Conservation (phyloP, 2,113 vertebrate genomes). For the Colossoma macropomum region DNA sequence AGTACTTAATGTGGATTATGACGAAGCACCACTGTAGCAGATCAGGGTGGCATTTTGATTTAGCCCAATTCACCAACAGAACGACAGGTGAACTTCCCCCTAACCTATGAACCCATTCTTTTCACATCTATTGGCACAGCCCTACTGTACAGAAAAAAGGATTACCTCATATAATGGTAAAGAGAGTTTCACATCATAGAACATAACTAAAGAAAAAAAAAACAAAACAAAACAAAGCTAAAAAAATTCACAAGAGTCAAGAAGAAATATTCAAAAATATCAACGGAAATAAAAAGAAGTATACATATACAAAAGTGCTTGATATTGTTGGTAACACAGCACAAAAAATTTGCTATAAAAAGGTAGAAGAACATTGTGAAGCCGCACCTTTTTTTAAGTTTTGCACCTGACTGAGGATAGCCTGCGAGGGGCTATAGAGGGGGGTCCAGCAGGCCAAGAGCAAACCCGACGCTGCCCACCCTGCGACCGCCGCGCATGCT, state of each 20-base stretch:
- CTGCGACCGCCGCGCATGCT: constrained; percentile 58
- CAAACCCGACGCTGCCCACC: constrained; percentile 48
- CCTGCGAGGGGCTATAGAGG: constrained; percentile 62
- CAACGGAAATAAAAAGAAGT: constrained; percentile 70
- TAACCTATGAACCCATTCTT: constrained; percentile 64
- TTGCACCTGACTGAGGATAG: constrained; percentile 80
- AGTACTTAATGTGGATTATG: constrained; percentile 48
- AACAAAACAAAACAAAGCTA: constrained; percentile 40
- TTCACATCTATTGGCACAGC: constrained; percentile 84
- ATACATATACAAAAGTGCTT: constrained; percentile 81
- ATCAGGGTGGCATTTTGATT: constrained; percentile 45
- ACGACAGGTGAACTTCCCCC: constrained; percentile 37
- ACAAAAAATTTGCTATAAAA: constrained; percentile 81
- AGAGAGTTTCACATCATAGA: constrained; percentile 84
- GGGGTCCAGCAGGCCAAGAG: constrained; percentile 56
- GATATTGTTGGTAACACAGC: constrained; percentile 81
- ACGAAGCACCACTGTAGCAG: constrained; percentile 48
- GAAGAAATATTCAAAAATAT: constrained; percentile 62
- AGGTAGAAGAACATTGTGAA: constrained; percentile 83
- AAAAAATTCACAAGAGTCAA: constrained; percentile 75
- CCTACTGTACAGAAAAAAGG: constrained; percentile 84
- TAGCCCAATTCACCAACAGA: constrained; percentile 36
- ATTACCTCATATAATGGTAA: constrained; percentile 73
- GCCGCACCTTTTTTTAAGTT: constrained; percentile 78
- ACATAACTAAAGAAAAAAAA: constrained; percentile 60